Evolutionary conservation across 1,140 invertebrate species (phyloP), one percentile per base, ranked within the genome.

Genomic region (Apis cerana): DNA sequence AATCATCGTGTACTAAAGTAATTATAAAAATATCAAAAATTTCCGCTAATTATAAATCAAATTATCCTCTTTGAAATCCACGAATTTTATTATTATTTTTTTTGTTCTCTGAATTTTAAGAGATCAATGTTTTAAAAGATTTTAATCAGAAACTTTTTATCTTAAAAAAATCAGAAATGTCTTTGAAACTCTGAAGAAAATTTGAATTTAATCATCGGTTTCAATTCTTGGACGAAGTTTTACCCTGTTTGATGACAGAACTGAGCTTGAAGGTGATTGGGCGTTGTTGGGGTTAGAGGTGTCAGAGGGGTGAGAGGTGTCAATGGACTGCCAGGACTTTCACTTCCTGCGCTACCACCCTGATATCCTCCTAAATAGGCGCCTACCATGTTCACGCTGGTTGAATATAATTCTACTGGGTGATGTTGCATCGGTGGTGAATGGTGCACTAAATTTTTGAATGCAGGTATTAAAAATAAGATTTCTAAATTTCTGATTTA

Each of bases 391-490:
- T 87, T 91, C 19, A 91, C 87, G 11, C 86, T 86, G 48, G 83
- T 75, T 9, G 87, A 12, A 48, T 92, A 92, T n/a, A 92, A 78
- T 9, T 92, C 91, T n/a, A 69, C 81, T 48, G 90, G 89, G 54
- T 92, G 91, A 78, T 92, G 91, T 33, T 91, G 91, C 62, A 92
- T 78, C 33, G 91, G 90, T 2, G 91, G 88, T 33, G 91, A 92
- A 61, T 92, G 91, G 61, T 92, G 91, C 87, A 92, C 91, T 92
- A 82, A 10, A 69, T 48, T 43, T 43, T 43, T 7, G 0, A 7
- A 43, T 43, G 33, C 33, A 43, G 7, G 33, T 43, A 43, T 43
- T 43, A 43, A 43, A 33, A 43, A 43, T 43, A 5, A 43, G 5
- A 43, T 43, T 43, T 43, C 33, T 43, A 43, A 43, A n/a, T n/a